Percentiles rank a stretch among this genome's conserved stretches.
Evolutionary conservation across 2,113 vertebrate species (phyloP).

Genomic region (Microcebus lehilahytsara): DNA sequence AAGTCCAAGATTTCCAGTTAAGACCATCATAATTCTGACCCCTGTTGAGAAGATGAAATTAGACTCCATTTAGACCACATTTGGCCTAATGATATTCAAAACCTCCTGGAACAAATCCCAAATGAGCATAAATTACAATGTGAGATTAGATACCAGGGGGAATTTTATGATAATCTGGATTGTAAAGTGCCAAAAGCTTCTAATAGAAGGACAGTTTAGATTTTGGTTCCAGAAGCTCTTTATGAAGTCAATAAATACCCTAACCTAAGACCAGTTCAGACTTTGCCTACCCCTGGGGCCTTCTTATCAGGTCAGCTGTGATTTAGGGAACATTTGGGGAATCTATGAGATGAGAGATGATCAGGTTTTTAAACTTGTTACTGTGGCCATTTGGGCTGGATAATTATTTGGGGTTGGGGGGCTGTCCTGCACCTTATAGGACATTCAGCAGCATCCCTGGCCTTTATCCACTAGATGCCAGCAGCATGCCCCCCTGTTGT

Average conservation of each 20-base stretch:
- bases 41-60: conserved; percentile 36
- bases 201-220: not conserved
- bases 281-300: not conserved
- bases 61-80: conserved; percentile 20
- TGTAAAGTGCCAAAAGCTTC: not conserved
- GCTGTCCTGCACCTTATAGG: not conserved
- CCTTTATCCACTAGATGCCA: not conserved
- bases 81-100: conserved; percentile 4
- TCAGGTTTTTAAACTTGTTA: not conserved
- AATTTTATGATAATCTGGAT: not conserved
- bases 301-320: not conserved
- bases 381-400: not conserved
- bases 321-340: not conserved
- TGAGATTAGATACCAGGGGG: not conserved
- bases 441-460: not conserved
- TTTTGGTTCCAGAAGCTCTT: not conserved
- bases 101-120: not conserved
- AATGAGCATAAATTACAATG: not conserved
- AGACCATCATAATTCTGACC: not conserved
- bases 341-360: not conserved
- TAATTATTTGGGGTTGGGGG: not conserved
- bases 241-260: not conserved
- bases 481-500: not conserved
- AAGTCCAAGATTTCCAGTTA: not conserved
- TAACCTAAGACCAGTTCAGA: not conserved